Base-by-base conservation (phyloP, 2,888 invertebrate genomes). In the Drosophila colorata region DNA sequence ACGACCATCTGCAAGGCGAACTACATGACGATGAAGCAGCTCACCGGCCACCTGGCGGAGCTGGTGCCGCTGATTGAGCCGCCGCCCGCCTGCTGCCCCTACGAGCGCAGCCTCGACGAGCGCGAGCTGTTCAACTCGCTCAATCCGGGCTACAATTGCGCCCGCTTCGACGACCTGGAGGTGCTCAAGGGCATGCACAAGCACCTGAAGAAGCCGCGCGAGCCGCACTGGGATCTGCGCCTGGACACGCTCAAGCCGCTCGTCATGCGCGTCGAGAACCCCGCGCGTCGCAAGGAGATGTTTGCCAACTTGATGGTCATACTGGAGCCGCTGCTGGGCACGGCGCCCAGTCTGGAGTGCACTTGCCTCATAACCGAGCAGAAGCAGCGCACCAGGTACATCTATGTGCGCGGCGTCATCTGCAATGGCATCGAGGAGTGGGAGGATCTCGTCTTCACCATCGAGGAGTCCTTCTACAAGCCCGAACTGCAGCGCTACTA, bases 331-430 rank as follows among this genome's bases (percentile, higher is more conserved):
- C 35, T 87, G 11, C 11, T 61, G 9, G 74, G 80, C 5, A 4
- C 33, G 0, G 51, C 58, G 0, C 47, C 60, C 0, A 66, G 66
- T 1, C 31, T 88, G 11, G 82, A 78, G 6, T 4, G 8, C 3
- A 25, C 48, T 0, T 28, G 68, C 0, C 57, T 51, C 7, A 28
- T 67, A 25, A 76, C 78, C 55, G 52, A 49, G 0, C 77, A 90
- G 25, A 87, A 76, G 37, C 69, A 87, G 11, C 88, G 80, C 3
- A 74, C 81, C 0, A 43, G 88, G 9, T 78, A 73, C 5, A 74
- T 90, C n/a, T 90, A 82, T 53, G 88, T 90, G 4, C 87, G 90
- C 4, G 90, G 90, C 0, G 80, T 77, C 18, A 77, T 90, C 18
- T 80, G 78, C 40, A 79, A 82, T 13, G 78, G 77, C 18, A 81